Percentiles rank a stretch among this genome's conserved stretches.
These are phyloP conservation scores for Drosophila parvula DNA, from an alignment of 1,140 invertebrate species.

Conservation along the genomic window DNA sequence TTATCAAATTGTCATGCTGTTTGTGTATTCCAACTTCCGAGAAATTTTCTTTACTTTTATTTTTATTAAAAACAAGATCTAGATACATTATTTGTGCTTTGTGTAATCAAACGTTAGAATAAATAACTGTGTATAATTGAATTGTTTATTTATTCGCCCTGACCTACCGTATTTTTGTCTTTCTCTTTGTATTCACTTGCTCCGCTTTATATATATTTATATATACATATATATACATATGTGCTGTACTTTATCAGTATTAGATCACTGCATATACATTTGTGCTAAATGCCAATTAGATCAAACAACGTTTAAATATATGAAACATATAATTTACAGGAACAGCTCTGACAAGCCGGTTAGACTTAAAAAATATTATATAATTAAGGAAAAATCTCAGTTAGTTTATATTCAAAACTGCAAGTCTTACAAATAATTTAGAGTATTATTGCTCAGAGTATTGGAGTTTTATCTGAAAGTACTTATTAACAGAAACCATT, in stretches of 20 bases:
- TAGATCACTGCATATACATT: too few species aligned
- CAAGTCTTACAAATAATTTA: too few species aligned
- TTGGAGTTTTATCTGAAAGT: too few species aligned
- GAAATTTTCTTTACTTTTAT: background rate
- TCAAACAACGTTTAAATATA: background rate
- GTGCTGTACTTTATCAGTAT: background rate
- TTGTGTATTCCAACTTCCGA: too few species aligned
- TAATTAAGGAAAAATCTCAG: too few species aligned
- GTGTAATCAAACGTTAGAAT: background rate
- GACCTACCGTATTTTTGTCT: slow-evolving; percentile 1
- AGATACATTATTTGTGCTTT: background rate
- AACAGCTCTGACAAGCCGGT: too few species aligned
- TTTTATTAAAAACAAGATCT: background rate
- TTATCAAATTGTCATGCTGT: too few species aligned
- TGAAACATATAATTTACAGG: background rate
- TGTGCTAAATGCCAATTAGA: background rate
- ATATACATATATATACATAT: background rate
- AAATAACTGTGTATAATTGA: background rate
- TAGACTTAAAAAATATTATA: too few species aligned
- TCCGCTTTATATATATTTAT: background rate
- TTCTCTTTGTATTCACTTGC: background rate
- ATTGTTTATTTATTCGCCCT: background rate
- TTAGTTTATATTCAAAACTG: too few species aligned
- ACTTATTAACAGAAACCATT: too few species aligned
- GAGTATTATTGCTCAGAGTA: too few species aligned